A percentile compares a stretch with the other conserved stretches of the same genome.
Conservation (phyloP, 2,888 invertebrate genomes). For the Eupeodes latifasciatus region DNA sequence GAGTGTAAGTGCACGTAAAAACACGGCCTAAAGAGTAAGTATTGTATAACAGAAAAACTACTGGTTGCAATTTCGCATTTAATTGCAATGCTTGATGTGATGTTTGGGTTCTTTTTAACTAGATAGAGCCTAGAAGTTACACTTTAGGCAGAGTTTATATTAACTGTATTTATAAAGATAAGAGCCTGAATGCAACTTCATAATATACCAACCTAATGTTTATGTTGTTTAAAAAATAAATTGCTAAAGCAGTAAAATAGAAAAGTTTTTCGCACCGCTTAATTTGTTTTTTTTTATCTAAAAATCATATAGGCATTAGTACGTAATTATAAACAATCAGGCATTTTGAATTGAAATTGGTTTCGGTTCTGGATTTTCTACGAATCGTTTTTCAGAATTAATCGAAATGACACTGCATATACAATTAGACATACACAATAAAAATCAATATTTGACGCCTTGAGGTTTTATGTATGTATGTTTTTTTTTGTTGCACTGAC, state of each 20-base stretch:
- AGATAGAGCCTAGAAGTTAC: constrained; percentile 43
- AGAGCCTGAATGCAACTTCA: constrained; percentile 26
- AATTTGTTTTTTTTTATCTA: constrained; percentile 48
- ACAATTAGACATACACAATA: no score
- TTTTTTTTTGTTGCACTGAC: neutral
- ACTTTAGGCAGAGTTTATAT: constrained; percentile 41
- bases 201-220: neutral
- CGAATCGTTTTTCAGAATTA: constrained; percentile 1
- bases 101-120: constrained; percentile 30
- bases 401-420: constrained; percentile 10
- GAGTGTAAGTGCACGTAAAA: neutral
- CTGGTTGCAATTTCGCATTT: constrained; percentile 73
- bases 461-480: neutral
- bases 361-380: neutral
- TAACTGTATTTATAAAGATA: constrained; percentile 31
- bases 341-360: constrained; percentile 24
- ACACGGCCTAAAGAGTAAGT: neutral
- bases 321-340: constrained; percentile 10
- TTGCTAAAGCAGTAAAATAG: constrained; percentile 30
- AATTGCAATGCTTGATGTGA: constrained; percentile 55
- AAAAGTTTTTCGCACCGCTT: constrained; percentile 55
- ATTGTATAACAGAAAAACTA: constrained; percentile 30
- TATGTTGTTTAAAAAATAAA: neutral
- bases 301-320: constrained; percentile 17
- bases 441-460: neutral